Base-by-base conservation (phyloP, 2,888 invertebrate species). In the Drosophila ustulata region DNA sequence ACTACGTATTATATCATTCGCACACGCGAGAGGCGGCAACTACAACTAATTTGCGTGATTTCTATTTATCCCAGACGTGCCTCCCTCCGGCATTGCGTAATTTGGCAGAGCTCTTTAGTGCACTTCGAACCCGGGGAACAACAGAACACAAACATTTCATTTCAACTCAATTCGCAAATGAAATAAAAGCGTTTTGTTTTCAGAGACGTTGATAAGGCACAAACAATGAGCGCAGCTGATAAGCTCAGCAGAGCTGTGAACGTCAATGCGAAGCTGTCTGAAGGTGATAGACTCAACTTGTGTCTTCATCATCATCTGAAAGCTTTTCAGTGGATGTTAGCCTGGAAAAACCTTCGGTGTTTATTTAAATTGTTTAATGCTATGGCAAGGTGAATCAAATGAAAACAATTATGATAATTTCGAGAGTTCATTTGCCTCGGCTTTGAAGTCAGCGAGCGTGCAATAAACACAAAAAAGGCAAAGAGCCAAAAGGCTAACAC, bases 201-300 rank as follows among this genome's bases (percentile, higher is more conserved):
- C 9, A 30, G 34, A 25, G 39, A 53, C 28, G 53, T 28, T 71
- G 73, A 75, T 73, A 75, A 75, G 43, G 46, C 26, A 26, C 30
- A 26, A 30, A n/a, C 39, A 51, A 5, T 43, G 50, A 34, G 9
- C 46, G 37, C 46, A 6, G 39, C 64, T 73, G 78, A 77, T 77
- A 75, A 76, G 76, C 49, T 7, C 28, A 28, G 28, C 28, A 4
- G 5, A 41, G 7, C 26, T 47, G 59, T 56, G 30, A 30, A 51
- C 71, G 59, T 68, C 71, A 71, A 39, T 18, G 8, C 49, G 68
- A 80, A 77, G 56, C 77, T 68, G 85, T 82, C 85, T 83, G 65
- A 72, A 58, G 77, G 66, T 77, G 88, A 84, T 83, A 87, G 75
- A 53, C 37, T 37, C 51, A 25, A 52, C n/a, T 1, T 11, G n/a